Conservation (phyloP, 2,888 invertebrate genomes). For the Andrena praecox region DNA sequence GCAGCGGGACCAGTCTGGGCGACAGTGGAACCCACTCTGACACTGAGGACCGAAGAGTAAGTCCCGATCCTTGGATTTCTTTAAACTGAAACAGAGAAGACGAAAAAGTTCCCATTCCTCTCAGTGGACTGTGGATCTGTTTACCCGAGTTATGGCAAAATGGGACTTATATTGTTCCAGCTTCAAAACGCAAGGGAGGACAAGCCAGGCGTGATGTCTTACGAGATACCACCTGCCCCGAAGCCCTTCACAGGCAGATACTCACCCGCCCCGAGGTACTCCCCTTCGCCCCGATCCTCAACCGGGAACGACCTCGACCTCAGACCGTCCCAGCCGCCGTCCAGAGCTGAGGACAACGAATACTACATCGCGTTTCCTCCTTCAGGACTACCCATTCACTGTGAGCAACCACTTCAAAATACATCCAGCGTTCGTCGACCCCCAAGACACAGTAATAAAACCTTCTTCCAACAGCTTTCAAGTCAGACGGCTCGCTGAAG, state of each 20-base stretch:
- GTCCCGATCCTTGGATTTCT: slow-evolving; percentile 11
- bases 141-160: too few species aligned
- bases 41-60: slow-evolving; percentile 90
- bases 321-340: slow-evolving; percentile 79
- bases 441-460: neutral
- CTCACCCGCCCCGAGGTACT: slow-evolving; percentile 69
- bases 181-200: slow-evolving; percentile 77
- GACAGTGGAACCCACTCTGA: slow-evolving; percentile 95
- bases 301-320: slow-evolving; percentile 70
- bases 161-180: slow-evolving; percentile 47
- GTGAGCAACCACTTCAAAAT: slow-evolving; percentile 72
- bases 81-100: too few species aligned
- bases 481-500: slow-evolving; percentile 69
- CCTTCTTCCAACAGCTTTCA: slow-evolving; percentile 73
- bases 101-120: too few species aligned
- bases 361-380: slow-evolving; percentile 86
- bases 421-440: neutral
- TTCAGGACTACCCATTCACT: slow-evolving; percentile 85
- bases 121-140: too few species aligned
- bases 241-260: slow-evolving; percentile 85
- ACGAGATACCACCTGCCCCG: slow-evolving; percentile 86
- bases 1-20: slow-evolving; percentile 92
- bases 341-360: slow-evolving; percentile 78
- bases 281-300: slow-evolving; percentile 73
- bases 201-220: slow-evolving; percentile 83